A percentile compares a stretch with the other conserved stretches of the same genome.
These are phyloP conservation scores for Lepidostoma basale DNA, from an alignment of 1,140 invertebrate genomes.

Conservation along the genomic window DNA sequence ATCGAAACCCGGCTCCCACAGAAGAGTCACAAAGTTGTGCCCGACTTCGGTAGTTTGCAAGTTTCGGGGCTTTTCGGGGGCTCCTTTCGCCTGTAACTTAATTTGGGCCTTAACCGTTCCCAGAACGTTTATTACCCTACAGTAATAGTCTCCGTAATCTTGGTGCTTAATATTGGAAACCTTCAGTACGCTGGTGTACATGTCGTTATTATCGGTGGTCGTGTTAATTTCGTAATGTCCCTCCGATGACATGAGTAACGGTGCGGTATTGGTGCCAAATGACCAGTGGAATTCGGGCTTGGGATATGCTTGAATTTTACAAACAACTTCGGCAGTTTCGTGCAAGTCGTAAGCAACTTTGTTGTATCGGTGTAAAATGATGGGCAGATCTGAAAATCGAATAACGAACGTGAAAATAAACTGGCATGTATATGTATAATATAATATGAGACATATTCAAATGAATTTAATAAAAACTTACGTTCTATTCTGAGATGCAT, in stretches of 20 bases:
- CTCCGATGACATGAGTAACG: slow-evolving; percentile 77
- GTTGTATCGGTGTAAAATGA: slow-evolving; percentile 81
- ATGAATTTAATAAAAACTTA: slow-evolving; percentile 59
- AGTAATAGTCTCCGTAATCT: slow-evolving; percentile 91
- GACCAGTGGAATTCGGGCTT: slow-evolving; percentile 92
- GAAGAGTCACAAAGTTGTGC: slow-evolving; percentile 76
- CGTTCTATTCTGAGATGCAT: slow-evolving; percentile 91
- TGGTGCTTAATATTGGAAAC: slow-evolving; percentile 77
- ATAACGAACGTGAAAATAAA: neutral
- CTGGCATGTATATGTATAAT: slow-evolving; percentile 10
- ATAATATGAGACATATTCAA: neutral
- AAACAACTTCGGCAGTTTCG: slow-evolving; percentile 84
- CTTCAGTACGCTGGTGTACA: slow-evolving; percentile 80
- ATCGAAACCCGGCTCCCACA: slow-evolving; percentile 89
- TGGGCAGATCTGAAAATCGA: slow-evolving; percentile 78
- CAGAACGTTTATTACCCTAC: slow-evolving; percentile 78
- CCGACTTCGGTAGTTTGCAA: slow-evolving; percentile 73
- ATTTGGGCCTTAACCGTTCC: slow-evolving; percentile 80
- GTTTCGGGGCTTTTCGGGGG: slow-evolving; percentile 80
- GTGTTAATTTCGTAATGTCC: slow-evolving; percentile 86
- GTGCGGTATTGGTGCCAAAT: slow-evolving; percentile 73
- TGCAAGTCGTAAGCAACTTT: slow-evolving; percentile 87
- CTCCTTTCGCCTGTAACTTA: slow-evolving; percentile 79
- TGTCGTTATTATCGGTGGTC: slow-evolving; percentile 80
- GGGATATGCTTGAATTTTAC: slow-evolving; percentile 89